These are phyloP conservation scores for Oryzias woworae DNA, from an alignment of 2,113 vertebrate species.

Conservation along the genomic window DNA sequence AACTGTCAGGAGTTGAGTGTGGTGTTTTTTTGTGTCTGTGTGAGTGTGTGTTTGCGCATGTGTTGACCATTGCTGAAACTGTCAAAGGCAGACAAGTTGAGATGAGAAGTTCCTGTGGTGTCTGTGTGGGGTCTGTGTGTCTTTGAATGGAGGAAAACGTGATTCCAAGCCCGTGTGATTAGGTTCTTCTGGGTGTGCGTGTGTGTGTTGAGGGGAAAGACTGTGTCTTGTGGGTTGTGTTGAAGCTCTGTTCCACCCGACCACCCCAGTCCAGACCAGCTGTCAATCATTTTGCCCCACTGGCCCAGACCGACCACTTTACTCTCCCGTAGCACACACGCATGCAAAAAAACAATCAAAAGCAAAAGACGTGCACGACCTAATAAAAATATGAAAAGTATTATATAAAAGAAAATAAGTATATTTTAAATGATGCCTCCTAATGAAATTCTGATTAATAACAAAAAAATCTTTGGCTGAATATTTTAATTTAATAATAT, in stretches of 20 bases:
- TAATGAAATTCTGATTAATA: no score
- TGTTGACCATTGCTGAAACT: constrained; percentile 52
- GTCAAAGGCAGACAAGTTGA: constrained; percentile 62
- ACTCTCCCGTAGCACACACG: neutral
- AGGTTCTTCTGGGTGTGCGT: constrained; percentile 16
- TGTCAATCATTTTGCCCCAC: constrained; percentile 56
- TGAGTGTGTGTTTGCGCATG: constrained; percentile 28
- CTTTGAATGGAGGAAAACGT: constrained; percentile 12
- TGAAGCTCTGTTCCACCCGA: constrained; percentile 58
- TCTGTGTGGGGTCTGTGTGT: constrained; percentile 18
- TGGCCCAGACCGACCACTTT: neutral
- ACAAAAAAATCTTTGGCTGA: no score
- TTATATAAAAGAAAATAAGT: no score
- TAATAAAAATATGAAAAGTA: no score
- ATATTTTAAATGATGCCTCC: no score
- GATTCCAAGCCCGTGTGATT: constrained; percentile 38
- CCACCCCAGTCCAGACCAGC: constrained; percentile 46
- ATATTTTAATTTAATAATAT: no score
- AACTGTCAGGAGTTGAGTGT: constrained; percentile 53
- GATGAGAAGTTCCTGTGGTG: constrained; percentile 59
- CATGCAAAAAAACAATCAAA: neutral
- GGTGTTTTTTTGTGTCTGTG: constrained; percentile 21
- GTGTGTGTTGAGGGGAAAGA: neutral
- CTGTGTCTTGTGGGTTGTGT: constrained; percentile 49
- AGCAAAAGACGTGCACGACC: no score